A percentile compares a stretch with the other conserved stretches of the same genome.
Evolutionary conservation across 2,888 invertebrate genomes (phyloP).

Genomic region (Galerucella calmariensis): DNA sequence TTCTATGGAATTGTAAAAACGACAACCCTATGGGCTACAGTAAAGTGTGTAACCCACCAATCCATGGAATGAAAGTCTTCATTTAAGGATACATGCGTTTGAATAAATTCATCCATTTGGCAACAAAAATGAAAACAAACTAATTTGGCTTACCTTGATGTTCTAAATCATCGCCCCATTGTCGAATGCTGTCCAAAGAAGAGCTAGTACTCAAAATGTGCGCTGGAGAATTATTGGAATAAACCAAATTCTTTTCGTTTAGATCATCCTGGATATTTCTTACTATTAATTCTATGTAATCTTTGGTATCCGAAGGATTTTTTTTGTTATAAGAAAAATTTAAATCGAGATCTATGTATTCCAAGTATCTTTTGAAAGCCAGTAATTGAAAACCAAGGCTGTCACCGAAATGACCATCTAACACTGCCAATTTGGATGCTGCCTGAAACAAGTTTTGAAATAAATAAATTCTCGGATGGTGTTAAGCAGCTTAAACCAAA

Average conservation of each 20-base stretch:
- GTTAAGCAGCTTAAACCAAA: too few species aligned
- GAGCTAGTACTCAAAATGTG: slow-evolving; percentile 62
- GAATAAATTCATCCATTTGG: background rate
- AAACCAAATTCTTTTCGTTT: slow-evolving; percentile 49
- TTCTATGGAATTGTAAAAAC: too few species aligned
- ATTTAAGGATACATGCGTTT: too few species aligned
- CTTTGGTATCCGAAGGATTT: slow-evolving; percentile 51
- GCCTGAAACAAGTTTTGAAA: slow-evolving; percentile 47
- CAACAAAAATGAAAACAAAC: background rate
- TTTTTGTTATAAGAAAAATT: slow-evolving; percentile 52
- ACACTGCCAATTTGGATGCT: slow-evolving; percentile 62
- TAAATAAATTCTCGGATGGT: background rate
- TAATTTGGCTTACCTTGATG: slow-evolving; percentile 54
- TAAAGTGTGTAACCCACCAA: too few species aligned
- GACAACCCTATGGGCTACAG: too few species aligned
- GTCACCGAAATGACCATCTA: slow-evolving; percentile 63
- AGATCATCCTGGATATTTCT: slow-evolving; percentile 53
- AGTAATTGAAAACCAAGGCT: slow-evolving; percentile 62
- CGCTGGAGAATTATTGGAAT: slow-evolving; percentile 55
- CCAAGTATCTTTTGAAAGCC: slow-evolving; percentile 61
- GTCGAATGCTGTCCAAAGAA: slow-evolving; percentile 63
- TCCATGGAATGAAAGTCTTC: too few species aligned
- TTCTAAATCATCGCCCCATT: slow-evolving; percentile 63
- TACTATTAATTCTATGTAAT: slow-evolving; percentile 53
- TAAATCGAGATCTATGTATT: slow-evolving; percentile 53